Percentiles rank a stretch among this genome's conserved stretches.
Conservation (phyloP, 2,888 invertebrate species). For the Clistopyga incitator region DNA sequence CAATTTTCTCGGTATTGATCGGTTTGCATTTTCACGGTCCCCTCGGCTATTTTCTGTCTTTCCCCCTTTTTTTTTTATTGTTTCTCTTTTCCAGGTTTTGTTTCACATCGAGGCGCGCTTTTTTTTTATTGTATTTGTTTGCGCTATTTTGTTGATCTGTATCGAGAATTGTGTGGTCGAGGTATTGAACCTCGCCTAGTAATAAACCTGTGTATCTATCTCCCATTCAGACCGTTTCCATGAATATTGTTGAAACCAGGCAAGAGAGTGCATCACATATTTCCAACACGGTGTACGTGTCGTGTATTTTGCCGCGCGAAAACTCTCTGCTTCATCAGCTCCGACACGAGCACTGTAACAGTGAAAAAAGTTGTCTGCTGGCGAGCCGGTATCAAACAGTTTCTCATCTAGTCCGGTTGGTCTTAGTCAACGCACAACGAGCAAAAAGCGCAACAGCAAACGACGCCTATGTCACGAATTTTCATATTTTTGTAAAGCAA, state of each 20-base stretch:
- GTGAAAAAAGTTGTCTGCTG: constrained; percentile 4
- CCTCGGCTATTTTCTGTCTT: too few species aligned
- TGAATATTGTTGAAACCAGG: constrained; percentile 4
- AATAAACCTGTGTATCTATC: neutral
- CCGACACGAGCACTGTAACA: neutral
- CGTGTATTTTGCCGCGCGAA: constrained; percentile 11
- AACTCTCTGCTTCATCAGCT: constrained; percentile 15
- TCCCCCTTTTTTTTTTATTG: too few species aligned
- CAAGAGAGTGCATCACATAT: neutral
- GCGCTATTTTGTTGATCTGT: too few species aligned
- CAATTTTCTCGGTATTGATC: too few species aligned
- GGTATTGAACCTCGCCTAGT: too few species aligned
- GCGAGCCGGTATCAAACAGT: constrained; percentile 1
- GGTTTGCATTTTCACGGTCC: too few species aligned
- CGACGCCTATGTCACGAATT: constrained; percentile 2
- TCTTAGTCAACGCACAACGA: neutral
- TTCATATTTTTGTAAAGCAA: constrained; percentile 5
- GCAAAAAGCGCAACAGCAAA: neutral
- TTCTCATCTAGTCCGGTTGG: constrained; percentile 23
- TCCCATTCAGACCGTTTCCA: neutral
- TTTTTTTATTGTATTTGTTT: too few species aligned
- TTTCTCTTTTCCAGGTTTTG: too few species aligned
- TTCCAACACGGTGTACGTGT: neutral
- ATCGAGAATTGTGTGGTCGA: too few species aligned
- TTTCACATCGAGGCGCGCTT: too few species aligned